Evolutionary conservation across 1,140 invertebrate genomes (phyloP).

Genomic region (Belonocnema kinseyi): DNA sequence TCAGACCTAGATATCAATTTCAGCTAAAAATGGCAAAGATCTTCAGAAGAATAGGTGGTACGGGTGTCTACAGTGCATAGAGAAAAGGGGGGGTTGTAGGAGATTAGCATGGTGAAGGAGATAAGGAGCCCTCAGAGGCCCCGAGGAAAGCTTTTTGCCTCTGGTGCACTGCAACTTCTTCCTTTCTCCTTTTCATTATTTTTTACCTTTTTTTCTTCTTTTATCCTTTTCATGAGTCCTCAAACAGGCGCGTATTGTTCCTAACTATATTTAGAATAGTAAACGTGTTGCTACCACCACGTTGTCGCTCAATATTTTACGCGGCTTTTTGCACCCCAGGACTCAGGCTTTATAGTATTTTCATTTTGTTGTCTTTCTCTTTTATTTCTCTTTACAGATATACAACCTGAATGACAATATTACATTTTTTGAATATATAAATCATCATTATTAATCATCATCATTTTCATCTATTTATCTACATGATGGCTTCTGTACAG

Average conservation of each 20-base stretch:
- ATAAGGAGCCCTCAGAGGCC: constrained; percentile 40
- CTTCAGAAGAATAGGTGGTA: too few species aligned
- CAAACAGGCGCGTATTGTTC: constrained; percentile 55
- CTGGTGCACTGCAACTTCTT: constrained; percentile 36
- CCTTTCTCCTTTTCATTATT: constrained; percentile 37
- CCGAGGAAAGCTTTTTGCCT: constrained; percentile 40
- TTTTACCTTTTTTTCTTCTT: constrained; percentile 36
- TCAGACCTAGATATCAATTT: too few species aligned
- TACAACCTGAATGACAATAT: too few species aligned
- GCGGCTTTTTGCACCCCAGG: constrained; percentile 43
- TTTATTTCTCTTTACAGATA: background rate
- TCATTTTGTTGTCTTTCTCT: background rate
- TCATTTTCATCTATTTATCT: too few species aligned
- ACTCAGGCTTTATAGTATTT: background rate
- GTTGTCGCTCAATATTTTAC: constrained; percentile 54
- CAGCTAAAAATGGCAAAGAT: too few species aligned
- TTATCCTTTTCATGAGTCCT: constrained; percentile 45
- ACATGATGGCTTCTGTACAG: too few species aligned
- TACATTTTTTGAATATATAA: too few species aligned
- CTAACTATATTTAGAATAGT: constrained; percentile 58
- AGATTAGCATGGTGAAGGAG: constrained; percentile 38
- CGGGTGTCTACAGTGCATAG: background rate
- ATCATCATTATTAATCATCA: too few species aligned
- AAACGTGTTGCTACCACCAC: constrained; percentile 52
- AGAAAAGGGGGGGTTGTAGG: too few species aligned